Conservation (phyloP, 2,113 vertebrate genomes). For the Indicator indicator region DNA sequence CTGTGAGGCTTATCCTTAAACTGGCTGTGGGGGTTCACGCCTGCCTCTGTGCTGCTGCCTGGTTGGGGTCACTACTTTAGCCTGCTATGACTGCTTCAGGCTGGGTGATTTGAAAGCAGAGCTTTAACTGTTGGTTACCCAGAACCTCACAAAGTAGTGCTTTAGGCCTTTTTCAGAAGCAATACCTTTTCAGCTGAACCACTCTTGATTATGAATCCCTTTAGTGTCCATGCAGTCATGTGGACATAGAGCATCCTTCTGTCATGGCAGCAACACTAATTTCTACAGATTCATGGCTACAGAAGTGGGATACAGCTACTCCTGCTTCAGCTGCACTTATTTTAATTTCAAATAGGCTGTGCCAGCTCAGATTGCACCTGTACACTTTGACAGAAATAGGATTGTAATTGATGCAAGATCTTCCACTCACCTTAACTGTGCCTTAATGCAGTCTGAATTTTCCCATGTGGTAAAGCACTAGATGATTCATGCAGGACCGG, state of each 20-base stretch:
- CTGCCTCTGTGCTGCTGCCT: rapidly evolving
- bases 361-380: background rate
- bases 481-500: background rate
- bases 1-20: background rate
- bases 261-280: background rate
- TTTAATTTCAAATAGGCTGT: background rate
- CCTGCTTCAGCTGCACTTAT: background rate
- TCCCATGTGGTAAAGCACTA: background rate
- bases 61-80: background rate
- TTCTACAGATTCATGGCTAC: background rate
- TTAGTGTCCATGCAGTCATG: background rate
- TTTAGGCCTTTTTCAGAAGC: background rate
- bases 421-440: background rate
- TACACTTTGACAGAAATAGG: background rate
- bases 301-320: background rate
- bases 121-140: background rate
- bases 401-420: background rate
- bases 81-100: background rate
- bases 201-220: background rate
- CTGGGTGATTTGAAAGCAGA: background rate
- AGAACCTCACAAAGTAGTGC: background rate
- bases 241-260: background rate
- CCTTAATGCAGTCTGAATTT: background rate
- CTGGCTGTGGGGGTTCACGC: background rate
- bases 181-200: background rate